Evolutionary conservation across 2,888 invertebrate species (phyloP), one percentile per base, ranked within the genome.

Genomic region (Subacronicta megacephala): DNA sequence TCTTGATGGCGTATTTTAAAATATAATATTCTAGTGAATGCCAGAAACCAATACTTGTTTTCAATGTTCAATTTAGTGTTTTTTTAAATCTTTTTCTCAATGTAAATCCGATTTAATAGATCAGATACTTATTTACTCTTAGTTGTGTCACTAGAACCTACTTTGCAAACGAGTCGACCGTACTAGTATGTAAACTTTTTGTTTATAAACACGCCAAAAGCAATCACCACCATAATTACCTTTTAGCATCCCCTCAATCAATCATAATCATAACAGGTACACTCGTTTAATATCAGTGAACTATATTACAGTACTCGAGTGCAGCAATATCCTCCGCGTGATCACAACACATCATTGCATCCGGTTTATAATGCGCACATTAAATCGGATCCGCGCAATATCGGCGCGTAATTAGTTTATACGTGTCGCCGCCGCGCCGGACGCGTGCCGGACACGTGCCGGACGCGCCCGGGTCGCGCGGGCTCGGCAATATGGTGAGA

Each of bases 361-460:
- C 75, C 72, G 75, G 67, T 52, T 7, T 9, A 7, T 53, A 60
- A 50, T 55, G 64, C 50, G 7, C 37, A 18, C 23, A 56, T 62
- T 62, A 56, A 56, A 68, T 47, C 38, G 37, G 52, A 50, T 53
- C 37, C 38, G 47, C 16, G 23, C 17, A 36, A 56, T 55, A 41
- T 47, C 47, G 43, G 26, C 44, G 31, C 46, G 43, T 72, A 70
- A 80, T 77, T 69, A 76, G 72, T 65, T 65, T 52, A 60, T 66
- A 52, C 56, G 62, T 62, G 62, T 38, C 54, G 64, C n/a, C 31
- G 65, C 31, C 53, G 55, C 51, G 38, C 29, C 57, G 63, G 60
- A 44, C 73, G 61, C 74, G 75, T 67, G 81, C 35, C 72, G 71
- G 63, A 40, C 73, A 37, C 74, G 69, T 69, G 74, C 49, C 66